phyloP scores from a whole-genome alignment of 2,113 vertebrate genomes.

The Paradisaea rubra region DNA sequence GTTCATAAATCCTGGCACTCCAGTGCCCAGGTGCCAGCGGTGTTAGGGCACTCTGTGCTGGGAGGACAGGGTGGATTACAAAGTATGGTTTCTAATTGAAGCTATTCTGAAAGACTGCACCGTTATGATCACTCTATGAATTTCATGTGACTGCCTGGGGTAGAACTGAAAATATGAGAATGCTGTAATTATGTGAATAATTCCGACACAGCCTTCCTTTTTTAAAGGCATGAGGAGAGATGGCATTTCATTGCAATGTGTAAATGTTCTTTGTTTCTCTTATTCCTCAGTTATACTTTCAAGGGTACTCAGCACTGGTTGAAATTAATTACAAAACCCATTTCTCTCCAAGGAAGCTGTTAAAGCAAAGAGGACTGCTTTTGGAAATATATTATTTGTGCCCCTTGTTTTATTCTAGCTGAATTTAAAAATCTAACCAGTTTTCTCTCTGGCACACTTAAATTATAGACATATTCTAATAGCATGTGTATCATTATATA shows the following conservation, averaged over 20 bases:
- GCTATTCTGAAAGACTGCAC: background rate
- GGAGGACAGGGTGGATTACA: background rate
- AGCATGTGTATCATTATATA: background rate
- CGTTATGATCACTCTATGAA: background rate
- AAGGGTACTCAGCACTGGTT: background rate
- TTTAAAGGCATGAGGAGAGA: background rate
- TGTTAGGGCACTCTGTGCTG: background rate
- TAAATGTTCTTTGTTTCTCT: background rate
- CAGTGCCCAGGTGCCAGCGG: background rate
- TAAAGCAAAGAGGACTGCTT: background rate
- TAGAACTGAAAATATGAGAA: background rate
- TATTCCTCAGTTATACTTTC: background rate
- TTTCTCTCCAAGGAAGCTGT: background rate
- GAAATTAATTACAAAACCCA: background rate
- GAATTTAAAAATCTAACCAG: background rate
- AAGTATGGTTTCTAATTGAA: background rate
- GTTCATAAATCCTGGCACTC: background rate
- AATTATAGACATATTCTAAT: background rate
- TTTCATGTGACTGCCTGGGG: accelerated
- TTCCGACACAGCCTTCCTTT: background rate
- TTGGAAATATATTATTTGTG: background rate
- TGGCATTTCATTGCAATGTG: background rate
- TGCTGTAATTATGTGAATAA: background rate
- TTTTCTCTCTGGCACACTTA: background rate
- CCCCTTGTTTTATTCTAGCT: background rate